Evolutionary conservation across 2,888 invertebrate species (phyloP).

Genomic region (Drosophila mimica): DNA sequence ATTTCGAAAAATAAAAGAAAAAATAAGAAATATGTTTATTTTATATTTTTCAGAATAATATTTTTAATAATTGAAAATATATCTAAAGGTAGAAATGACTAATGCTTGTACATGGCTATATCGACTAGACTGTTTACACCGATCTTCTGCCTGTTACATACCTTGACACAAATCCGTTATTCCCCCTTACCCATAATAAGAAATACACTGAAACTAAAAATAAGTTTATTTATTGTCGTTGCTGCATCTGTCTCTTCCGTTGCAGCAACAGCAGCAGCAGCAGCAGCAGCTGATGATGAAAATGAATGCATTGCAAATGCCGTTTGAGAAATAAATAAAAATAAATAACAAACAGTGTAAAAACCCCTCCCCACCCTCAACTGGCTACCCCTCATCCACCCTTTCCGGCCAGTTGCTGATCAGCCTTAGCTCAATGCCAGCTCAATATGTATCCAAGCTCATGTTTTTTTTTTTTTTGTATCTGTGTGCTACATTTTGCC

Average conservation of each 20-base stretch:
- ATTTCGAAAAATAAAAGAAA: too few relatives aligned
- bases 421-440: constrained; percentile 68
- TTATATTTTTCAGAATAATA: background rate
- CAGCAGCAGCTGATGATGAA: constrained; percentile 57
- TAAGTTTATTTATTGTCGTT: constrained; percentile 63
- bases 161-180: background rate
- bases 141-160: background rate
- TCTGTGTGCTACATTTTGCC: constrained; percentile 61
- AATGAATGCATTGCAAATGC: constrained; percentile 62
- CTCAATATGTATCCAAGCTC: constrained; percentile 66
- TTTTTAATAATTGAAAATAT: background rate
- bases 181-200: background rate
- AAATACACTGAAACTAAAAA: constrained; percentile 50
- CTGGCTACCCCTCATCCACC: background rate
- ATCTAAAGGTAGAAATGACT: background rate
- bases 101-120: background rate
- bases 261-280: constrained; percentile 57
- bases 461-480: constrained; percentile 59
- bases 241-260: constrained; percentile 63
- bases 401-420: constrained; percentile 17
- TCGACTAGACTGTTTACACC: background rate
- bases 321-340: constrained; percentile 33
- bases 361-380: constrained; percentile 19
- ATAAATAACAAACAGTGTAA: constrained; percentile 1
- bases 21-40: background rate